Conservation (phyloP, 2,113 vertebrate genomes). For the Periophthalmus modestus region DNA sequence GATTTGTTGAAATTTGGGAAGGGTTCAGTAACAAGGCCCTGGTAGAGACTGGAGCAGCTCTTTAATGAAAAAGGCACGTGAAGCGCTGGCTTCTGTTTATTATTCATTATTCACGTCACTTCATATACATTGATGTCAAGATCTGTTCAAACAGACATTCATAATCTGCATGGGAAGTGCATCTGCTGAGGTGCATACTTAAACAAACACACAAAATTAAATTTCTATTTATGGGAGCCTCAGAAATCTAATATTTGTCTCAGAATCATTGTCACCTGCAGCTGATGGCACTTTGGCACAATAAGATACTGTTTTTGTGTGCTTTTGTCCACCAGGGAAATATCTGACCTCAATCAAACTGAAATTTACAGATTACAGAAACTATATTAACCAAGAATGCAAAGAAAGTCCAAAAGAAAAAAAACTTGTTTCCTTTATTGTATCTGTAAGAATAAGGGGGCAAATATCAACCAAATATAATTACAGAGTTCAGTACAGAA, state of each 20-base stretch:
- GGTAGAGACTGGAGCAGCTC: slow-evolving; percentile 29
- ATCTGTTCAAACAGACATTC: slow-evolving; percentile 78
- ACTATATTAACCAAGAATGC: no score
- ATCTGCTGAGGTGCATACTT: slow-evolving; percentile 76
- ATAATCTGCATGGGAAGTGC: slow-evolving; percentile 76
- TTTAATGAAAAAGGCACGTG: slow-evolving; percentile 60
- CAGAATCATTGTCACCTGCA: slow-evolving; percentile 62
- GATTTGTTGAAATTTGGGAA: slow-evolving; percentile 24
- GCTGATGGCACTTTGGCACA: slow-evolving; percentile 48
- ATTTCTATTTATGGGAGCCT: slow-evolving; percentile 82
- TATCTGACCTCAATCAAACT: slow-evolving; percentile 13
- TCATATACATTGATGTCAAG: slow-evolving; percentile 70
- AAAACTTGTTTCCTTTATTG: neutral
- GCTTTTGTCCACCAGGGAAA: slow-evolving; percentile 45
- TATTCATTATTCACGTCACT: slow-evolving; percentile 67
- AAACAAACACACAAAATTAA: slow-evolving; percentile 83
- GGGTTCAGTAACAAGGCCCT: slow-evolving; percentile 17
- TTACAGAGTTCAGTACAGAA: neutral
- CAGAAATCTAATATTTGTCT: slow-evolving; percentile 73
- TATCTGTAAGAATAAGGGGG: neutral
- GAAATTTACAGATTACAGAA: neutral
- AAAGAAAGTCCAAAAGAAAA: no score
- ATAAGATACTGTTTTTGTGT: slow-evolving; percentile 49
- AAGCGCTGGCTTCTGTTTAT: slow-evolving; percentile 65
- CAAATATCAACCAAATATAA: neutral